phyloP scores from a whole-genome alignment of 2,113 vertebrate genomes.

The Phocoena phocoena region DNA sequence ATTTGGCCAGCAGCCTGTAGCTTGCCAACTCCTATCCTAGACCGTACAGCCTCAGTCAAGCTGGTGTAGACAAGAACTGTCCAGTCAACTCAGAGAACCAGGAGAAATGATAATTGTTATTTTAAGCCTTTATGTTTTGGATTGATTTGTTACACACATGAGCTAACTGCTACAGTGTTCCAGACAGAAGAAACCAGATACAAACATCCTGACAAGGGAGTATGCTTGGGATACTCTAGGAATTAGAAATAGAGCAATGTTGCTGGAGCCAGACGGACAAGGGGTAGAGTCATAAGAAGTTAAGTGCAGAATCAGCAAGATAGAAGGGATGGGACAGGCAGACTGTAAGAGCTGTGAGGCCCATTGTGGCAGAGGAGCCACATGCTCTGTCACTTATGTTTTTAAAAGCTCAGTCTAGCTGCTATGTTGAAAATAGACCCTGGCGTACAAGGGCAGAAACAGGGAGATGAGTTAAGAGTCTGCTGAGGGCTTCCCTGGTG shows the following conservation, averaged over 20 bases:
- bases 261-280: background rate
- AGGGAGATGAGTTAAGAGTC: background rate
- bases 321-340: background rate
- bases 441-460: background rate
- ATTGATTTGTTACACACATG: background rate
- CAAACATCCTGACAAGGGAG: background rate
- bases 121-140: background rate
- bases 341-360: background rate
- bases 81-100: background rate
- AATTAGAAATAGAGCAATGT: background rate
- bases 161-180: background rate
- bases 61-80: background rate
- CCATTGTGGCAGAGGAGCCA: background rate
- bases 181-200: background rate
- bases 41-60: background rate
- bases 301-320: background rate
- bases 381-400: background rate
- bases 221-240: background rate
- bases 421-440: background rate
- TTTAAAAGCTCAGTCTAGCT: slow-evolving; percentile 6
- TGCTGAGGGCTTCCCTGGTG: background rate
- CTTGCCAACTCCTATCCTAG: background rate
- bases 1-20: background rate
- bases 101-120: background rate
- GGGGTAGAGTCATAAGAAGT: background rate